These are phyloP conservation scores for Haemorhous mexicanus DNA, from an alignment of 2,113 vertebrate species.

Conservation along the genomic window DNA sequence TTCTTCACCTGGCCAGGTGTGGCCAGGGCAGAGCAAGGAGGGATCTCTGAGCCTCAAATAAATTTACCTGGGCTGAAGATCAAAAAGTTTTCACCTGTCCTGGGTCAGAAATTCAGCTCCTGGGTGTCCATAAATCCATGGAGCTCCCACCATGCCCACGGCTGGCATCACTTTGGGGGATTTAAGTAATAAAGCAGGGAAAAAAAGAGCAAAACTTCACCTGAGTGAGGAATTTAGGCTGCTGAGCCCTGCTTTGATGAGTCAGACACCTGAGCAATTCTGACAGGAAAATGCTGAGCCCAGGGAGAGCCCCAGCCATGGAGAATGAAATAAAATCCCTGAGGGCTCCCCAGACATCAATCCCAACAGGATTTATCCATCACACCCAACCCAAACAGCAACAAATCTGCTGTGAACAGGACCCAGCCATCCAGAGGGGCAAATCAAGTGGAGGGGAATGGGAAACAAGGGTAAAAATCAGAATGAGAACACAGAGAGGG, in stretches of 20 bases:
- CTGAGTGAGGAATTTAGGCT: constrained; percentile 5
- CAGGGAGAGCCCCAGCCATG: neutral
- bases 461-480: neutral
- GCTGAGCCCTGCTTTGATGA: neutral
- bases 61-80: neutral
- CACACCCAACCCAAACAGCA: neutral
- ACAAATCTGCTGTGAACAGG: neutral
- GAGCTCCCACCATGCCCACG: neutral
- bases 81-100: neutral
- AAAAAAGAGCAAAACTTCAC: neutral
- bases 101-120: neutral
- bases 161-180: neutral
- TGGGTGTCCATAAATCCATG: neutral
- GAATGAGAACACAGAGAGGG: neutral
- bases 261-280: neutral
- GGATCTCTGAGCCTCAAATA: neutral
- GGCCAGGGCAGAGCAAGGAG: neutral
- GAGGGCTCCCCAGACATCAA: neutral
- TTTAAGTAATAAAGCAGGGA: neutral
- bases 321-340: constrained; percentile 1
- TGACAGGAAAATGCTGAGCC: neutral
- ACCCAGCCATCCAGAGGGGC: accelerated
- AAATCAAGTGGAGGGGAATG: neutral
- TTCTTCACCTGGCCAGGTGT: neutral
- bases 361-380: constrained; percentile 27